phyloP scores from a whole-genome alignment of 2,888 invertebrate genomes.

The Escarpia spicata region DNA sequence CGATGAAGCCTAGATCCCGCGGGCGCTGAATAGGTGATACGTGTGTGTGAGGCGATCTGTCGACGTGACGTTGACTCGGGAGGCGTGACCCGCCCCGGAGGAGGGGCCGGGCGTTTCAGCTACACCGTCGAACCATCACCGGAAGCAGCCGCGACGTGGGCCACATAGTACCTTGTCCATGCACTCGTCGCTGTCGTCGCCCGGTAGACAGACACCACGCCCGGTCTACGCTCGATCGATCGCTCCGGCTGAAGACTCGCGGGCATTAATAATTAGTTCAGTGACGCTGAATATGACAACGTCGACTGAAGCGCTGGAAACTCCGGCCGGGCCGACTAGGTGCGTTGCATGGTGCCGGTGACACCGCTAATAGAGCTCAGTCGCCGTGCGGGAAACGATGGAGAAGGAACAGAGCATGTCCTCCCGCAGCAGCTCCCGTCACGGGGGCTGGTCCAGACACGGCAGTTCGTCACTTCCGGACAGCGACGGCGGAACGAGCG shows the following conservation, averaged over 20 bases:
- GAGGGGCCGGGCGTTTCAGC: neutral
- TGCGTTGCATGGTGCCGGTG: neutral
- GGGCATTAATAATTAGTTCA: constrained; percentile 6
- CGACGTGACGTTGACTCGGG: neutral
- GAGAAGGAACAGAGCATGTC: neutral
- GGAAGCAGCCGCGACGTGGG: neutral
- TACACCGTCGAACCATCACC: too few relatives aligned
- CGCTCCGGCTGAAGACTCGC: neutral
- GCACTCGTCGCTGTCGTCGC: neutral
- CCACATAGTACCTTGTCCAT: neutral
- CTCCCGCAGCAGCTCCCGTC: neutral
- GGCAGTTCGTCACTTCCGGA: constrained; percentile 12
- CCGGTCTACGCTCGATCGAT: neutral
- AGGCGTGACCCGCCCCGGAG: neutral
- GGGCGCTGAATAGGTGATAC: neutral
- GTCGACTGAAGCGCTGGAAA: neutral
- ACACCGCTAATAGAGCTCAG: neutral
- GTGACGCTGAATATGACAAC: constrained; percentile 11
- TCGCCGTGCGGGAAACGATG: neutral
- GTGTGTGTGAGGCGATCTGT: neutral
- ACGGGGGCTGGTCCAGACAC: neutral
- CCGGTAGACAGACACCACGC: neutral
- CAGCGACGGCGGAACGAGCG: neutral
- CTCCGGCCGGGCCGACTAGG: neutral
- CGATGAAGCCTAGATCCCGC: neutral